A percentile compares a stretch with the other conserved stretches of the same genome.
Conservation (phyloP, 2,113 vertebrate genomes). For the Balaeniceps rex region DNA sequence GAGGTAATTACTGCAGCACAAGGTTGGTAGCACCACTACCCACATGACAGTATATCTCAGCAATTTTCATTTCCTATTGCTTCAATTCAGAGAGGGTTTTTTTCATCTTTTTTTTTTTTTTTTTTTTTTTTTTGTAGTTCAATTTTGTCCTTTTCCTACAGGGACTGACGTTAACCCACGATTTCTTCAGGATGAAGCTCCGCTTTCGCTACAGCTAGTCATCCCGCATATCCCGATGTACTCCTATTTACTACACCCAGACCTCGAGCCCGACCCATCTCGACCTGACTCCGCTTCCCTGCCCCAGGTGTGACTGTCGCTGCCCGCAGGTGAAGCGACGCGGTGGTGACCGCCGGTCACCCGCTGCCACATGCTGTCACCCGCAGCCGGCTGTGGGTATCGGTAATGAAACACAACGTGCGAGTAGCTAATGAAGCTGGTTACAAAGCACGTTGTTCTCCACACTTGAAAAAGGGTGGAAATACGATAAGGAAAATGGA, state of each 20-base stretch:
- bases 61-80: conserved; percentile 62
- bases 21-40: conserved; percentile 61
- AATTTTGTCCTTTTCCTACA: conserved; percentile 18
- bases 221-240: neutral
- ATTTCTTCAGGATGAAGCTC: neutral
- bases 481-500: neutral
- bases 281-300: neutral
- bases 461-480: neutral
- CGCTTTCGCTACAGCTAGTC: neutral
- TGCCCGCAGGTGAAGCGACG: neutral
- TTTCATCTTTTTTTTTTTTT: neutral
- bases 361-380: neutral
- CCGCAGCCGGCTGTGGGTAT: neutral
- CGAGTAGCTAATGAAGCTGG: neutral
- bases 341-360: neutral
- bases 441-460: neutral
- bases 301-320: neutral
- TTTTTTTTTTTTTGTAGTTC: neutral
- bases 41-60: conserved; percentile 54
- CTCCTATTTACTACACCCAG: neutral
- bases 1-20: conserved; percentile 66
- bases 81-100: neutral
- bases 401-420: neutral
- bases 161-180: neutral
- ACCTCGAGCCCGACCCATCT: neutral